Conservation (phyloP, 2,113 vertebrate species). For the Poeciliopsis prolifica region DNA sequence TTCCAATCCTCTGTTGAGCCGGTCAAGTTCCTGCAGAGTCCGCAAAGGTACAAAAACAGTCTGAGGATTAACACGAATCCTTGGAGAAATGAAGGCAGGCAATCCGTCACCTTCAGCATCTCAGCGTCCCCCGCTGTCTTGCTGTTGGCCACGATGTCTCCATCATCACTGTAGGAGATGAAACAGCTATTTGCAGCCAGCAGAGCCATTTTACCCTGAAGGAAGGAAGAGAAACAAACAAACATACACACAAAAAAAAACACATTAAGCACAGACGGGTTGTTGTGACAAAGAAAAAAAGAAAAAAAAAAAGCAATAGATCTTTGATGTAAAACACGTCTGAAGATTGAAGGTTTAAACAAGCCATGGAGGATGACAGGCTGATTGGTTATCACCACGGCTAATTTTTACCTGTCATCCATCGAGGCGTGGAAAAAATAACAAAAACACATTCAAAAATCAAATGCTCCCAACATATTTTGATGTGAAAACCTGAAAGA, state of each 20-base stretch:
- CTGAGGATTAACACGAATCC: slow-evolving; percentile 41
- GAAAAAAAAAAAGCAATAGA: slow-evolving; percentile 27
- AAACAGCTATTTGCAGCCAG: slow-evolving; percentile 95
- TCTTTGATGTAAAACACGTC: slow-evolving; percentile 49
- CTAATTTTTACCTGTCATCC: not conserved
- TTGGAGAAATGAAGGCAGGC: slow-evolving; percentile 19
- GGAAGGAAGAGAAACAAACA: slow-evolving; percentile 2
- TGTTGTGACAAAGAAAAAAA: slow-evolving; percentile 48
- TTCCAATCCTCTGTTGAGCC: not conserved
- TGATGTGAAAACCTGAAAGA: not conserved
- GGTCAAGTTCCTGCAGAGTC: slow-evolving; percentile 24
- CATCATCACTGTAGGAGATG: slow-evolving; percentile 92
- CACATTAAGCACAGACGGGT: slow-evolving; percentile 49
- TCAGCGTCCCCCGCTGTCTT: slow-evolving; percentile 91
- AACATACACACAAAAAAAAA: slow-evolving; percentile 10
- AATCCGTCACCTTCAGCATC: slow-evolving; percentile 92
- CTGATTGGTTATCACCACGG: not conserved
- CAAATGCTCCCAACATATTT: not conserved
- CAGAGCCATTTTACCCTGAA: slow-evolving; percentile 91
- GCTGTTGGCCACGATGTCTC: slow-evolving; percentile 92
- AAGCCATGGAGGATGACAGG: not conserved
- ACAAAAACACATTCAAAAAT: not conserved
- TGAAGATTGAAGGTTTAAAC: slow-evolving; percentile 56
- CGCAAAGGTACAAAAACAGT: slow-evolving; percentile 24
- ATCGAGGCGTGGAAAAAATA: not conserved